A percentile compares a stretch with the other conserved stretches of the same genome.
These are phyloP conservation scores for Halichoeres trimaculatus DNA, from an alignment of 2,113 vertebrate species.

Conservation along the genomic window DNA sequence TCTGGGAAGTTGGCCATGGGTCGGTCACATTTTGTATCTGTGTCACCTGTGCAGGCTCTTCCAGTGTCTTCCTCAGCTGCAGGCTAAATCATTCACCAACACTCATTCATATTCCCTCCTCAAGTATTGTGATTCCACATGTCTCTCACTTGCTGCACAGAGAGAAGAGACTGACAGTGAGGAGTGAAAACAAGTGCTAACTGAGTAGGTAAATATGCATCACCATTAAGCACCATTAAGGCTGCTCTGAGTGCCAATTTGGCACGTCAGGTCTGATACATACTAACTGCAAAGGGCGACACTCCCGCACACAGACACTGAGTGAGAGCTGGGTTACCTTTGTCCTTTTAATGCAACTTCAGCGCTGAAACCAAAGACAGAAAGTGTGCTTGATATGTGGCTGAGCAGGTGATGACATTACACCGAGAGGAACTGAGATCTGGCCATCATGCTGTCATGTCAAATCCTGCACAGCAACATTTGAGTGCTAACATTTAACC, in stretches of 20 bases:
- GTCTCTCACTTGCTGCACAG: constrained; percentile 53
- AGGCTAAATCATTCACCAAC: constrained; percentile 73
- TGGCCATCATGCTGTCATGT: constrained; percentile 41
- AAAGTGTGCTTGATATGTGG: constrained; percentile 21
- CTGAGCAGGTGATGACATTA: constrained; percentile 43
- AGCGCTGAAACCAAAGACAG: constrained; percentile 45
- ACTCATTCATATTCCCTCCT: constrained; percentile 70
- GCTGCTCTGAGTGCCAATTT: constrained; percentile 56
- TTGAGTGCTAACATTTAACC: constrained; percentile 35
- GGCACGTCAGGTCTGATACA: constrained; percentile 41
- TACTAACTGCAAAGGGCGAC: constrained; percentile 48
- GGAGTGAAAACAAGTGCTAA: constrained; percentile 72
- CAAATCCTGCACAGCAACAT: constrained; percentile 44
- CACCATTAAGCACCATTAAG: constrained; percentile 62
- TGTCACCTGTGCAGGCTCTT: constrained; percentile 72
- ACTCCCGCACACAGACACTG: constrained; percentile 46
- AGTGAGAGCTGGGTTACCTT: constrained; percentile 51
- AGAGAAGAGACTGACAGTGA: constrained; percentile 65
- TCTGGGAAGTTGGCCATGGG: constrained; percentile 67
- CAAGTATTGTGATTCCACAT: constrained; percentile 63
- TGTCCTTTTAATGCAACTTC: constrained; percentile 55
- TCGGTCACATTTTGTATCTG: constrained; percentile 66
- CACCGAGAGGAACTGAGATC: constrained; percentile 24
- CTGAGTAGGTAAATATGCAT: constrained; percentile 69
- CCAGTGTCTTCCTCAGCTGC: constrained; percentile 57